Evolutionary conservation across 2,113 vertebrate genomes (phyloP), one percentile per base, ranked within the genome.

Genomic region (Esox niger): DNA sequence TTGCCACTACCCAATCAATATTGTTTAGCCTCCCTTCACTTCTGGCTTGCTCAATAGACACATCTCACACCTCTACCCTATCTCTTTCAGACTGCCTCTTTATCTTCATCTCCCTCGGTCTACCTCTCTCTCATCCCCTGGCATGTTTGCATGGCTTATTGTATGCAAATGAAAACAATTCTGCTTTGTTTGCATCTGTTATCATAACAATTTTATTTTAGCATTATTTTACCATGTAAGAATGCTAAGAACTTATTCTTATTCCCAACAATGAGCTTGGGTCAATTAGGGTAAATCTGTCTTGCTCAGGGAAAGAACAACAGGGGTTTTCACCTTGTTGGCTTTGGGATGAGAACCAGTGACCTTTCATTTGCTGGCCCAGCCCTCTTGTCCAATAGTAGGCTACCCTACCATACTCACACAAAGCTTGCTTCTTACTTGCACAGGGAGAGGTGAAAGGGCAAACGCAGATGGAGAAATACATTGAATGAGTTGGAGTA

Each of bases 141-240:
- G 35, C 7, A 68, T 68, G 3, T 17, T 27, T 21, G 27, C 61
- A 62, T 11, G 13, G 23, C 15, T 15, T 30, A 55, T 68, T 26
- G 4, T 29, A 33, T 49, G 54, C 54, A 63, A 56, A 75, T 66
- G 38, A 64, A 30, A 55, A 31, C 55, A 21, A 9, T 15, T 38
- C 35, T 31, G 31, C 46, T 33, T 73, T 49, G 56, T 76, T 75
- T 75, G 35, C 70, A 25, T 73, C 71, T 73, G 68, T 27, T 70
- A 71, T 62, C 43, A 35, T 66, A 55, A 65, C 70, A 43, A 15
- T 43, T n/a, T n/a, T n/a, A n/a, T n/a, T n/a, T n/a, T n/a, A n/a
- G 38, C 38, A 66, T 1, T 30, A 27, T n/a, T n/a, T n/a, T n/a
- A n/a, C n/a, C n/a, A n/a, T n/a, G n/a, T n/a, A n/a, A n/a, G n/a